A percentile compares a stretch with the other conserved stretches of the same genome.
phyloP scores from a whole-genome alignment of 2,113 vertebrate genomes.

The Pangasianodon gigas region DNA sequence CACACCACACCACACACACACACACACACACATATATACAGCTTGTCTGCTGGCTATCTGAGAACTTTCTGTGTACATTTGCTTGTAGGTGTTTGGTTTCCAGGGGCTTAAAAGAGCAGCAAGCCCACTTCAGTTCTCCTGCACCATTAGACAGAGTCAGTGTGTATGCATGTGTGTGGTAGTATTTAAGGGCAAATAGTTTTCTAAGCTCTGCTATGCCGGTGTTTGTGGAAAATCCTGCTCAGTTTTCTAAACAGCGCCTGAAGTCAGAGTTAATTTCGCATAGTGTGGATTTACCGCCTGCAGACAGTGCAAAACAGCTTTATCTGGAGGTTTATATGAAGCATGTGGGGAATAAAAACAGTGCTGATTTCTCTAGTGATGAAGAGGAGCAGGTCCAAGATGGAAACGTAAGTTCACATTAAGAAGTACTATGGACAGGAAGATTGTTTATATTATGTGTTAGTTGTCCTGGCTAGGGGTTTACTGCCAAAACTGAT shows the following conservation, averaged over 20 bases:
- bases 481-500: background rate
- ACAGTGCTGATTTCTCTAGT: slow-evolving; percentile 72
- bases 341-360: slow-evolving; percentile 62
- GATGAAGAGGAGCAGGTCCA: slow-evolving; percentile 71
- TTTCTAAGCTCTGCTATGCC: slow-evolving; percentile 64
- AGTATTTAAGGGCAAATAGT: background rate
- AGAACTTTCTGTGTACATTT: background rate
- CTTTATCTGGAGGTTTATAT: slow-evolving; percentile 69
- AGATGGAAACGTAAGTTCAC: slow-evolving; percentile 66
- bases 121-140: background rate
- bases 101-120: background rate
- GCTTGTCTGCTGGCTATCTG: background rate
- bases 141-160: no score
- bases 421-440: background rate
- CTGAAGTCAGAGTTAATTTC: slow-evolving; percentile 70
- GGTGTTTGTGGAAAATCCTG: slow-evolving; percentile 63
- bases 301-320: slow-evolving; percentile 64
- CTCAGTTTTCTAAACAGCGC: slow-evolving; percentile 68
- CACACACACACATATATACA: background rate
- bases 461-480: background rate
- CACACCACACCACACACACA: background rate
- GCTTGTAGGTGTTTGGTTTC: slow-evolving; percentile 12
- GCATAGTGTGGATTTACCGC: slow-evolving; percentile 69
- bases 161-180: background rate
- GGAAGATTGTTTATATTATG: background rate